Percentiles rank a stretch among this genome's conserved stretches.
phyloP scores from a whole-genome alignment of 2,797 vertebrate genomes.

The Passerculus sandwichensis region DNA sequence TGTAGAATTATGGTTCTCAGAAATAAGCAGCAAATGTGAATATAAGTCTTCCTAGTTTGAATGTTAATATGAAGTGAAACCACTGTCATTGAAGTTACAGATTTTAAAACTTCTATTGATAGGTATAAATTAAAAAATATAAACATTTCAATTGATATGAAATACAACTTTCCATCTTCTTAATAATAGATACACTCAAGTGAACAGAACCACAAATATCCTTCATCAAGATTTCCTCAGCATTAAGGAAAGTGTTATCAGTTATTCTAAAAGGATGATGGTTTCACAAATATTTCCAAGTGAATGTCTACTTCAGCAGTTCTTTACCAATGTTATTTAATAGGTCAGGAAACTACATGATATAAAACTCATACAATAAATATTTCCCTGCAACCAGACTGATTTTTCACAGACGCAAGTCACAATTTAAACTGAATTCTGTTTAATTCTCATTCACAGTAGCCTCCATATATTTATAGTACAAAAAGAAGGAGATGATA shows the following conservation, averaged over 20 bases:
- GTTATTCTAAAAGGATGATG: not conserved
- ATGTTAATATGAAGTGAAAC: not conserved
- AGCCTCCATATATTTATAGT: too few relatives aligned
- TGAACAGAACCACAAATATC: not conserved
- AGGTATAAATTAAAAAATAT: not conserved
- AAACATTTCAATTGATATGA: not conserved
- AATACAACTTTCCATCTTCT: not conserved
- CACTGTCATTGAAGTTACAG: not conserved
- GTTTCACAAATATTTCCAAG: constrained; percentile 16
- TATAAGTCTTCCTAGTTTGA: not conserved
- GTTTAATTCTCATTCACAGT: not conserved
- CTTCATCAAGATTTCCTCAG: not conserved
- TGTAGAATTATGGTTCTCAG: not conserved
- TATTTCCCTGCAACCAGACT: constrained; percentile 22
- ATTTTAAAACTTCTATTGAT: not conserved
- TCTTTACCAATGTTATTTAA: not conserved
- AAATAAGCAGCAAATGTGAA: not conserved
- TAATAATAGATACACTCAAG: not conserved
- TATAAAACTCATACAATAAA: constrained; percentile 21
- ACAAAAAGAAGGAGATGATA: not conserved
- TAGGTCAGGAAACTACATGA: constrained; percentile 15
- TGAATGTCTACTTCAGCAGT: not conserved
- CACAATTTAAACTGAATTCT: constrained; percentile 24
- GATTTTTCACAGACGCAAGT: not conserved
- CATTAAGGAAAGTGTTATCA: not conserved